Base-by-base conservation (phyloP, 23 tunicate species). In the Trididemnum nubilum region DNA sequence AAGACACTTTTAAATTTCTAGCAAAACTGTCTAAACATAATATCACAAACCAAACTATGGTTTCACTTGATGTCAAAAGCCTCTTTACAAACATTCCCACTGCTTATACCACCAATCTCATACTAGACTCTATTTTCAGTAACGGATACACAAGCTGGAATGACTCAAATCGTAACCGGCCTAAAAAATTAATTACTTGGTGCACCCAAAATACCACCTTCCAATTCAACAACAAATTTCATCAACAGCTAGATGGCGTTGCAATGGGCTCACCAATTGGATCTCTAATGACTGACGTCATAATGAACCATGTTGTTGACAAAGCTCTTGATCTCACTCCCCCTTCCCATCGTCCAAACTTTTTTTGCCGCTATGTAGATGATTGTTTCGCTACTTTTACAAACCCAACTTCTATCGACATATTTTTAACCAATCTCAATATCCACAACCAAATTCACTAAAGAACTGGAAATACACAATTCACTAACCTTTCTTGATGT, bases 211-310 rank as follows among this genome's bases (percentile, higher is more conserved):
- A 15, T 7, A 63, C 70, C 70, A 63, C 70, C 23, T 63, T 63
- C 31, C 70, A 63, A 27, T 63, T 63, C 23, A 22, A 63, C 70
- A 63, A 63, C 31, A 24, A 63, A 22, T 24, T 63, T 24, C 22
- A 44, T 9, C 9, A 44, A 44, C 54, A 44, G 15, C 54, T 15
- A 9, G 15, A 44, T 44, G 54, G 54, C 54, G 54, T 44, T 7
- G 54, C 54, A 44, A 44, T 44, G 54, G 54, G 54, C 54, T 44
- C 54, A 44, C 15, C 15, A 44, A 44, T 7, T 44, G 54, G 54
- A 44, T 44, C 54, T 15, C 54, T 44, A 44, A 44, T 63, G 7
- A 7, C 70, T 23, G 70, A 22, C 70, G 70, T 63, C 70, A 63
- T 23, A 4, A 63, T 63, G 70, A 63, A 63, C 31, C 23, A 63